These are phyloP conservation scores for Martes martes DNA, from an alignment of 2,113 vertebrate species.

Conservation along the genomic window DNA sequence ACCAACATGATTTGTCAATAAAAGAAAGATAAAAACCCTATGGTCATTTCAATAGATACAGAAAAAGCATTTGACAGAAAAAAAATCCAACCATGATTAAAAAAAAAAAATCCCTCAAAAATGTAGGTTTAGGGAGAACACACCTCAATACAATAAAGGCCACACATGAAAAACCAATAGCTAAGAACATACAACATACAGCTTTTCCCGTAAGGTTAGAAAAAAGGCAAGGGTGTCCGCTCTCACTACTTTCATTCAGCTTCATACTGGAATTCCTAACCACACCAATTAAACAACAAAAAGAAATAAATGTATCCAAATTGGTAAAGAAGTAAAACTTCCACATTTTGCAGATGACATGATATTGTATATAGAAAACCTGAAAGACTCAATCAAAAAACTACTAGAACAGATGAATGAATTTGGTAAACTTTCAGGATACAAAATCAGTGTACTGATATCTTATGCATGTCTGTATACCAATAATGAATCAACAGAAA, in stretches of 20 bases:
- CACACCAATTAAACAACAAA: not conserved
- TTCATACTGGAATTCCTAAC: not conserved
- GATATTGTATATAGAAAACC: not conserved
- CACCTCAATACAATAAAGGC: not conserved
- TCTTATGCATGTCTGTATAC: not conserved
- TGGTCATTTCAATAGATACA: not conserved
- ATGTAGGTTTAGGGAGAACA: not conserved
- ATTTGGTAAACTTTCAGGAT: not conserved
- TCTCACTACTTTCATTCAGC: not conserved
- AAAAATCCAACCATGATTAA: not conserved
- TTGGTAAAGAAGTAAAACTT: not conserved
- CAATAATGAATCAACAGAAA: not conserved
- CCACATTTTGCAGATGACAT: not conserved
- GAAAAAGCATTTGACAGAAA: not conserved
- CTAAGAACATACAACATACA: not conserved
- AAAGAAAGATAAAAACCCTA: not conserved
- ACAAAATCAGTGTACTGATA: not conserved
- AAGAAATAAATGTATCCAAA: not conserved
- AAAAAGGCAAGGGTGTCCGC: not conserved
- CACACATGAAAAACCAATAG: not conserved
- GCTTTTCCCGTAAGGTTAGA: not conserved
- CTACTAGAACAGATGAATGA: not conserved
- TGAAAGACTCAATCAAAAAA: not conserved
- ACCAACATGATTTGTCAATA: not conserved
- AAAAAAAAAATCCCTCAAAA: not conserved